A percentile compares a stretch with the other conserved stretches of the same genome.
These are phyloP conservation scores for Charina bottae DNA, from an alignment of 2,113 vertebrate genomes.

Conservation along the genomic window DNA sequence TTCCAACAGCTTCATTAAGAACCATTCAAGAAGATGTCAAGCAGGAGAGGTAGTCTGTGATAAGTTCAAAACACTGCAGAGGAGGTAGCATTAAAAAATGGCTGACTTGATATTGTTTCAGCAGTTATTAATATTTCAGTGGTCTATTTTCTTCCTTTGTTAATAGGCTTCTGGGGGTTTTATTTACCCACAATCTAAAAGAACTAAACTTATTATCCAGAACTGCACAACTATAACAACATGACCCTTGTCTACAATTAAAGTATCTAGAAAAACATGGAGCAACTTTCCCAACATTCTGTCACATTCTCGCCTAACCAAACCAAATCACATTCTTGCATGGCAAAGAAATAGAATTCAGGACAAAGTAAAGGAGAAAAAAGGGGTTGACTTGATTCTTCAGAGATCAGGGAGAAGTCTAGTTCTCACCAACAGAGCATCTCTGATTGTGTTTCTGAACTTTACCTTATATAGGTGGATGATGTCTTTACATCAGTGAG, in stretches of 20 bases:
- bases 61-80: neutral
- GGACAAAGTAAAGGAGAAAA: neutral
- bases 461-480: neutral
- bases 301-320: neutral
- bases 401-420: neutral
- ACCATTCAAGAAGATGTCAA: constrained; percentile 7
- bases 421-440: neutral
- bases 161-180: neutral
- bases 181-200: neutral
- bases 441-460: neutral
- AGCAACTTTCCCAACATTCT: neutral
- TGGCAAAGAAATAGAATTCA: neutral
- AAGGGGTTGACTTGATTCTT: neutral
- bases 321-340: neutral
- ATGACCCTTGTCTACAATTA: neutral
- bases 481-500: neutral
- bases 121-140: neutral
- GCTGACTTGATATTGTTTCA: neutral
- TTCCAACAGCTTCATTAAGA: constrained; percentile 20
- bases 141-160: neutral
- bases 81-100: neutral
- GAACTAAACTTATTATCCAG: neutral
- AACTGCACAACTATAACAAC: too few species aligned
- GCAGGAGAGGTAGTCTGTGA: neutral
- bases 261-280: neutral